Evolutionary conservation across 1,140 invertebrate species (phyloP), one percentile per base, ranked within the genome.

Genomic region (Heliconius himera): DNA sequence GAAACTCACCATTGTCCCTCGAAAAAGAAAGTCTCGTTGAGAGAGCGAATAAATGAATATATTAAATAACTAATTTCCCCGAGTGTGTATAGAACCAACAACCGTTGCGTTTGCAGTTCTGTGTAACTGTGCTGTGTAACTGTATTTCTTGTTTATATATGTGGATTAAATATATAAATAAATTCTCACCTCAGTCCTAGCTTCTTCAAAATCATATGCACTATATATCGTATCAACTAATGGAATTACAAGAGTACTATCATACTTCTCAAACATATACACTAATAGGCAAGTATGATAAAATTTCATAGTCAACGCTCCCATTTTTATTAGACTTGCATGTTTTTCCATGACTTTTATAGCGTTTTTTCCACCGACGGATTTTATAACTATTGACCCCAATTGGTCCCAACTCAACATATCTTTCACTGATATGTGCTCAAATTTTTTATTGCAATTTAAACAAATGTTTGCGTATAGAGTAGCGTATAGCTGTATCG

Each of bases 401-500:
- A 95, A 81, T 75, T 92, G 89, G 36, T 95, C 94, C 94, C 94
- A 95, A 82, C 91, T 92, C 18, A 95, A 70, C 80, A 91, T 93
- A 70, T 94, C 90, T 76, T 86, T 95, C 36, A 91, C 92, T 1
- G 89, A 91, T 73, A 93, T 88, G 70, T 93, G 85, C 26, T 93
- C 85, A 78, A 95, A 95, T 77, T 90, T 94, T 70, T 92, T 94
- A n/a, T 90, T 88, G 79, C 94, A 95, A 87, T 95, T 95, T 73
- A 95, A 83, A 80, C 94, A 95, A 33, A 92, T 90, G 74, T 94
- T 94, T 0, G 90, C 92, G 70, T 94, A 91, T 70, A 95, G 83
- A 1, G 91, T 94, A 0, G 90, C 90, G 73, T 95, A 94, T 1
- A 95, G 73, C 77, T 94, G 91, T 26, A 95, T 88, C 0, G 94